Conservation (phyloP, 2,888 invertebrate species). For the Isotomurus palustris region DNA sequence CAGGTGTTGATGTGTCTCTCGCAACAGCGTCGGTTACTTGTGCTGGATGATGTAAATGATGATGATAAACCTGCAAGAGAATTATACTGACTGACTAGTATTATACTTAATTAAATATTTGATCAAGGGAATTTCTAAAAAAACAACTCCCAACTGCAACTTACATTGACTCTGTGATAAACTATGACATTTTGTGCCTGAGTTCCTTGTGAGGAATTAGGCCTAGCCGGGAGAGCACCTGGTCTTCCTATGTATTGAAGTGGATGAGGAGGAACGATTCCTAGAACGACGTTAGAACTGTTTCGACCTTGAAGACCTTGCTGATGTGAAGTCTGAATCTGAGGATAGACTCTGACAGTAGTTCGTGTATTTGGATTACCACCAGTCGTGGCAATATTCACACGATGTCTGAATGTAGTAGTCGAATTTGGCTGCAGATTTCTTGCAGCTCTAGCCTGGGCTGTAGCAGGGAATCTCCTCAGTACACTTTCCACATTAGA, state of each 20-base stretch:
- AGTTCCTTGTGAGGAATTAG: background rate
- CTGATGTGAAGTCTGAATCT: background rate
- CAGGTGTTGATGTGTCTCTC: background rate
- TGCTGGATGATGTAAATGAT: constrained; percentile 7
- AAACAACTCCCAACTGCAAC: background rate
- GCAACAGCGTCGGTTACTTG: background rate
- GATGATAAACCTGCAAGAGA: constrained; percentile 11
- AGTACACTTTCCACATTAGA: constrained; percentile 26
- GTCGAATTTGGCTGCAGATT: constrained; percentile 15
- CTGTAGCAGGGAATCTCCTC: constrained; percentile 1
- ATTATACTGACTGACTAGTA: too few relatives aligned
- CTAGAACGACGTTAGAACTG: background rate
- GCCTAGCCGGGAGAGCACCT: too few relatives aligned
- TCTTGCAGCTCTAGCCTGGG: background rate
- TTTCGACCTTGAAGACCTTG: background rate
- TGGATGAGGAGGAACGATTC: constrained; percentile 3
- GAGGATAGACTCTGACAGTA: background rate
- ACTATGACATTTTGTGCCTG: constrained; percentile 32
- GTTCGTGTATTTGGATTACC: constrained; percentile 4
- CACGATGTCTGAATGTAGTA: constrained; percentile 11
- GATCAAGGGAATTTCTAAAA: too few relatives aligned
- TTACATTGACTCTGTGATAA: constrained; percentile 40
- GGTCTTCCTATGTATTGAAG: background rate
- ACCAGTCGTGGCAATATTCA: constrained; percentile 15
- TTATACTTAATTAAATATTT: too few relatives aligned